Evolutionary conservation across 2,113 vertebrate species (phyloP).

Genomic region (Leptobrachium ailaonicum): DNA sequence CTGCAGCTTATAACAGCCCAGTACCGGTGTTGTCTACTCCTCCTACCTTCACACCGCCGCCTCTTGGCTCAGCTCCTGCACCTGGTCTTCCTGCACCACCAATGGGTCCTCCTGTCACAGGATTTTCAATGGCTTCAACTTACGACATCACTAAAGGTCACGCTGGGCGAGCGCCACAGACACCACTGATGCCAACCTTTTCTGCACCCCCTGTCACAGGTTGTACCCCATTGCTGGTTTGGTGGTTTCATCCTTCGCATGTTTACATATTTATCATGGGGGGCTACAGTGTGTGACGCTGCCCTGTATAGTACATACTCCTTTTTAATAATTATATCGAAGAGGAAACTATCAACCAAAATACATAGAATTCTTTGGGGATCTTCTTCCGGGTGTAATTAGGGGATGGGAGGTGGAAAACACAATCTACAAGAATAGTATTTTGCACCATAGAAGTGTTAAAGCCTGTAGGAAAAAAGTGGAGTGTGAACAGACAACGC

Average conservation of each 20-base stretch:
- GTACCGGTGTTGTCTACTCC: conserved; percentile 47
- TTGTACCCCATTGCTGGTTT: conserved; percentile 52
- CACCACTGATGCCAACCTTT: conserved; percentile 88
- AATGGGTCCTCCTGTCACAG: conserved; percentile 73
- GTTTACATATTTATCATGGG: too few species aligned
- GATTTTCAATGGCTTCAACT: conserved; percentile 73
- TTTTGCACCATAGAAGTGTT: too few species aligned
- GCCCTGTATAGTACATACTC: too few species aligned
- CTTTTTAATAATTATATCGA: too few species aligned
- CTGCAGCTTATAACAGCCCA: conserved; percentile 53
- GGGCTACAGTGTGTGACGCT: background rate
- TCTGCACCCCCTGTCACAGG: conserved; percentile 77
- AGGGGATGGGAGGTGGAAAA: too few species aligned
- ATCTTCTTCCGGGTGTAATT: too few species aligned
- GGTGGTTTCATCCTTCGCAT: too few species aligned
- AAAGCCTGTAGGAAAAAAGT: too few species aligned
- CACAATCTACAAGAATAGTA: too few species aligned
- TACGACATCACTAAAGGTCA: conserved; percentile 95
- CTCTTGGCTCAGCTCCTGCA: conserved; percentile 50
- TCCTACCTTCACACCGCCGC: conserved; percentile 50
- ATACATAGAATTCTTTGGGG: too few species aligned
- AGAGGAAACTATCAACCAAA: too few species aligned
- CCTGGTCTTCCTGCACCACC: conserved; percentile 65
- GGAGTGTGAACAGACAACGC: too few species aligned
- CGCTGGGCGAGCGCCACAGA: conserved; percentile 90